Percentiles rank a stretch among this genome's conserved stretches.
These are phyloP conservation scores for Chelon labrosus DNA, from an alignment of 2,797 vertebrate species.

Conservation along the genomic window DNA sequence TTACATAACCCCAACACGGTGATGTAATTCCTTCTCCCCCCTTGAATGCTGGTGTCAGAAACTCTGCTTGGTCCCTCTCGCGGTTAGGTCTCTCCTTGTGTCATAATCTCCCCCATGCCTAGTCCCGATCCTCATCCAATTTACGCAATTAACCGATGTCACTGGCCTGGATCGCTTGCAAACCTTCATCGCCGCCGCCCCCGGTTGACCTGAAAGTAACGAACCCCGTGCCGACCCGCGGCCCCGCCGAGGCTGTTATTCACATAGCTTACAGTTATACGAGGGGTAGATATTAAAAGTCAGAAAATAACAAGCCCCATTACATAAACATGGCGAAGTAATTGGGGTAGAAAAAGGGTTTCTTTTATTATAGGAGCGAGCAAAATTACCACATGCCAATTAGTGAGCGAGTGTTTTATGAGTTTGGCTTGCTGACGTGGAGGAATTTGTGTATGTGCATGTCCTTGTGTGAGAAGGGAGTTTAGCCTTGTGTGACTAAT, in stretches of 20 bases:
- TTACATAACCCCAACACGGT: conserved; percentile 64
- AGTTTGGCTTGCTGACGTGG: conserved; percentile 57
- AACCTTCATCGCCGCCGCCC: conserved; percentile 44
- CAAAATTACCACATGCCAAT: conserved; percentile 72
- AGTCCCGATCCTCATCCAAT: conserved; percentile 56
- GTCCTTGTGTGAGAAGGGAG: conserved; percentile 39
- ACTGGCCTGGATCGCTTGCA: conserved; percentile 58
- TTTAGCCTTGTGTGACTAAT: conserved; percentile 70
- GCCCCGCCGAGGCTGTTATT: conserved; percentile 66
- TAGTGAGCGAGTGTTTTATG: conserved; percentile 71
- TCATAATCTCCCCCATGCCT: conserved; percentile 67
- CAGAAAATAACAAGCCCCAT: conserved; percentile 73
- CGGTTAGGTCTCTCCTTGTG: conserved; percentile 59
- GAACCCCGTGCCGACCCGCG: conserved; percentile 52
- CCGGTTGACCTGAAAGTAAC: conserved; percentile 59
- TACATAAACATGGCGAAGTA: conserved; percentile 71
- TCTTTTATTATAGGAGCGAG: conserved; percentile 64
- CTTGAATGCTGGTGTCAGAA: conserved; percentile 62
- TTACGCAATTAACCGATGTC: conserved; percentile 79
- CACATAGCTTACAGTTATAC: conserved; percentile 62
- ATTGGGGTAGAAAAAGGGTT: conserved; percentile 63
- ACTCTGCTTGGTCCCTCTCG: conserved; percentile 49
- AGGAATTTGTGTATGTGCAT: conserved; percentile 51
- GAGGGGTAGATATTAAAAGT: conserved; percentile 62
- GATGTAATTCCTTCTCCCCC: conserved; percentile 61